A percentile compares a stretch with the other conserved stretches of the same genome.
These are phyloP conservation scores for Dione vanillae DNA, from an alignment of 2,888 invertebrate species.

Conservation along the genomic window DNA sequence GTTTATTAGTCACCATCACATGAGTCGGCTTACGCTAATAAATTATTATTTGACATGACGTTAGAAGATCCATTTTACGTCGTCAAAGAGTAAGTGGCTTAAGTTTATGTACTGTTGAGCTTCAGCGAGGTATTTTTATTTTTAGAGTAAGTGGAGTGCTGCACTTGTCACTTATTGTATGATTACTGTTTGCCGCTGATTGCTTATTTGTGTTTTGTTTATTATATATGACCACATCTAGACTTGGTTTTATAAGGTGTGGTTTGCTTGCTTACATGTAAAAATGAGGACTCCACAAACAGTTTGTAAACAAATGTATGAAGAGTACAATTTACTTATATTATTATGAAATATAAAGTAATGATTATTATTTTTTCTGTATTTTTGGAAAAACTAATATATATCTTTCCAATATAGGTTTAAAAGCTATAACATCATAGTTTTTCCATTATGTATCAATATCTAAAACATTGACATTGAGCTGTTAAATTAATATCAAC, in stretches of 20 bases:
- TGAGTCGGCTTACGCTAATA: constrained; percentile 62
- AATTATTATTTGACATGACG: constrained; percentile 92
- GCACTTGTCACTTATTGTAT: constrained; percentile 27
- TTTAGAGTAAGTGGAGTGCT: constrained; percentile 20
- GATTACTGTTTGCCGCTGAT: constrained; percentile 21
- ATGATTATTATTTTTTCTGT: too few relatives aligned
- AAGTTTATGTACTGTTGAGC: constrained; percentile 37
- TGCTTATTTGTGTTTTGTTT: constrained; percentile 7
- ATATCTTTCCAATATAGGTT: too few relatives aligned
- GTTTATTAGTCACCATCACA: constrained; percentile 58
- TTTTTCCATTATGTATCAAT: too few relatives aligned
- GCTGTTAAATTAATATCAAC: too few relatives aligned
- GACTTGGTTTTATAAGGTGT: not conserved
- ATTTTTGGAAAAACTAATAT: too few relatives aligned
- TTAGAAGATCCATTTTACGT: constrained; percentile 99
- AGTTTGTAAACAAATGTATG: constrained; percentile 6
- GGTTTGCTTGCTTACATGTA: not conserved
- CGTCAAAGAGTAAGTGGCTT: constrained; percentile 96
- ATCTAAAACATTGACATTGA: too few relatives aligned
- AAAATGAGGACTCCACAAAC: not conserved
- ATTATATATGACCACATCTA: not conserved
- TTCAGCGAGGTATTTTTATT: constrained; percentile 32
- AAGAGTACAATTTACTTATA: too few relatives aligned
- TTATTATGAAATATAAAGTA: too few relatives aligned
- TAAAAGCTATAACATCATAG: too few relatives aligned